phyloP scores from a whole-genome alignment of 2,888 invertebrate genomes.

The Charanyca ferruginea region DNA sequence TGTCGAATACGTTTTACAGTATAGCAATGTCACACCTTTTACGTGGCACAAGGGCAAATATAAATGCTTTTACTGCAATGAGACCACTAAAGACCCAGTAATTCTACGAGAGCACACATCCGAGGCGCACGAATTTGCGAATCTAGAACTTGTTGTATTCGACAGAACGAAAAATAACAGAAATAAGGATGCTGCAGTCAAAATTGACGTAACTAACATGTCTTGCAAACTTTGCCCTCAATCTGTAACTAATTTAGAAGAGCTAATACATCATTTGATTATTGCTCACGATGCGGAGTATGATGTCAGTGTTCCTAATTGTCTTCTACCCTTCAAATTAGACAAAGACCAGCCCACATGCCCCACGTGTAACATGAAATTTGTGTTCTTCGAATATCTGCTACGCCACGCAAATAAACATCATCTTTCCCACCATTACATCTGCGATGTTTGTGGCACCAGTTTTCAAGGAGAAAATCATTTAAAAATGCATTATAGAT shows the following conservation, averaged over 20 bases:
- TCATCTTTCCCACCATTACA: constrained; percentile 86
- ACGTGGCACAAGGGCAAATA: constrained; percentile 86
- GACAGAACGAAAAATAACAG: constrained; percentile 86
- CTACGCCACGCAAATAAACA: constrained; percentile 86
- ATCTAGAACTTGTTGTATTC: constrained; percentile 82
- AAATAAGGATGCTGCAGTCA: constrained; percentile 86
- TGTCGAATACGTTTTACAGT: constrained; percentile 85
- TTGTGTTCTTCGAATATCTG: constrained; percentile 86
- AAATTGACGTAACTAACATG: constrained; percentile 84
- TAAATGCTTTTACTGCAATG: constrained; percentile 85
- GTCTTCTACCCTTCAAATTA: constrained; percentile 84
- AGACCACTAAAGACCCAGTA: constrained; percentile 82
- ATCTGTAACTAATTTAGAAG: constrained; percentile 78
- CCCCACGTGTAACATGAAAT: constrained; percentile 84
- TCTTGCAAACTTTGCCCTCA: constrained; percentile 82
- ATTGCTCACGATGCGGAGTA: constrained; percentile 88
- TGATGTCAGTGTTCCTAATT: constrained; percentile 84
- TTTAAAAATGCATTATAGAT: constrained; percentile 86
- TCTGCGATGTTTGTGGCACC: constrained; percentile 87
- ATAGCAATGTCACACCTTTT: constrained; percentile 86
- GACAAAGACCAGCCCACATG: constrained; percentile 84
- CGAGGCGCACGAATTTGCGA: constrained; percentile 78
- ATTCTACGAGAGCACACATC: constrained; percentile 79
- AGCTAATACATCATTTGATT: constrained; percentile 85
- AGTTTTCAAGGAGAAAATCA: constrained; percentile 89